Percentiles rank a stretch among this genome's conserved stretches.
Conservation (phyloP, 2,888 invertebrate genomes). For the Nemotelus nigrinus region DNA sequence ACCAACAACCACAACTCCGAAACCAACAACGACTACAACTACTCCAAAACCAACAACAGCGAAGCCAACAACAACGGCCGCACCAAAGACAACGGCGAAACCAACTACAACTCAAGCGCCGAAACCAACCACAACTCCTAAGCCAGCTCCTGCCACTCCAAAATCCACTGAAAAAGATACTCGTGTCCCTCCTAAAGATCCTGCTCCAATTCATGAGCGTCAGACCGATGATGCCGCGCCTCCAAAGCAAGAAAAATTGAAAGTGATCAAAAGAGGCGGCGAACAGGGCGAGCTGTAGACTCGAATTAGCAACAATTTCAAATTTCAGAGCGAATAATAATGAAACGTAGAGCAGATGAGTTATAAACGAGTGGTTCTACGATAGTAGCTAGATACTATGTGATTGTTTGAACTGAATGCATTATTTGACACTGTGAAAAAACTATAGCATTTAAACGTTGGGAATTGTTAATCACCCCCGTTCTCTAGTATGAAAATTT, state of each 20-base stretch:
- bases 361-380: no score
- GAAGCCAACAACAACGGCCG: conserved; percentile 53
- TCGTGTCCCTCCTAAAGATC: conserved; percentile 52
- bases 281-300: conserved; percentile 61
- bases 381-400: no score
- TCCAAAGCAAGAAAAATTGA: conserved; percentile 68
- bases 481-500: no score
- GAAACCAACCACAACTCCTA: conserved; percentile 52
- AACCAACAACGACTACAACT: conserved; percentile 54
- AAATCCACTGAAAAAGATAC: conserved; percentile 50
- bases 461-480: no score
- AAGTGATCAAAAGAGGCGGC: conserved; percentile 71
- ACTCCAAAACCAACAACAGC: conserved; percentile 54
- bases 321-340: no score
- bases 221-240: conserved; percentile 68
- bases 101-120: conserved; percentile 50
- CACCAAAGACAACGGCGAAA: conserved; percentile 53
- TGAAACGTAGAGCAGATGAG: no score
- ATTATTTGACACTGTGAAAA: no score
- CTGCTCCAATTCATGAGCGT: conserved; percentile 68
- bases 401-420: no score
- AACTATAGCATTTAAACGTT: no score
- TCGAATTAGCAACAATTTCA: no score
- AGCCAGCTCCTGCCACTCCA: conserved; percentile 50
- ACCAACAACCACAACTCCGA: conserved; percentile 51